Base-by-base conservation (phyloP, 2,113 vertebrate genomes). In the Antigone vipio region DNA sequence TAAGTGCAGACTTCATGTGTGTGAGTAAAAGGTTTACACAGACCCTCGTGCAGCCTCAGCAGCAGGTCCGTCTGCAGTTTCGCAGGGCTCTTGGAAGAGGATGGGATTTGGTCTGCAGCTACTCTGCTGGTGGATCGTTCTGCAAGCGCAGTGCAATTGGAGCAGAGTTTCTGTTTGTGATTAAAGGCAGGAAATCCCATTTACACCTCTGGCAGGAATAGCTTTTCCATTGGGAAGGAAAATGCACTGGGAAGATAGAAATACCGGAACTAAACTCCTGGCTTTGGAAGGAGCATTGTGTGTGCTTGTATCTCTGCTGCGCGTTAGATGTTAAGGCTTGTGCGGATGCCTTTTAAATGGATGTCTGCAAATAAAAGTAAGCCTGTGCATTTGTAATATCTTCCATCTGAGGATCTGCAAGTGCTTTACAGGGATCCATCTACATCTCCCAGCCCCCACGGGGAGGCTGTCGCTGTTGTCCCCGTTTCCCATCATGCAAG, bases 181-280 rank as follows among this genome's bases (percentile, higher is more conserved):
- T 94, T 67, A 95, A 94, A 97, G 89, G 96, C 96, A 96, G 96
- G 92, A 96, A 96, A 95, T 96, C 96, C 96, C 88, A 89, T 92
- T 93, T 40, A 79, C 92, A 93, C 95, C 88, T 85, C 81, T 35
- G 87, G 78, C 93, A 95, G 95, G 93, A 93, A 83, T 23, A 40
- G 75, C 40, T 62, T 93, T 93, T 52, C 84, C 89, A 85, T 3
- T 40, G 86, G 94, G 95, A 83, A 72, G 89, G 89, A 38, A 80
- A 80, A 90, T 8, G 49, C 56, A 6, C 38, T 34, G 81, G 79
- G 85, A 88, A 38, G 83, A 67, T 4, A 8, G 77, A 81, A 89
- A 81, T 42, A 21, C 32, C 76, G 9, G 17, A 75, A 59, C 44
- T 12, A 0, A 35, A 5, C n/a, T 44, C 30, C 82, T 35, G 72